These are phyloP conservation scores for Mnemiopsis leidyi DNA, from an alignment of 37 sponge, comb jelly and placozoan genomes.

Conservation along the genomic window DNA sequence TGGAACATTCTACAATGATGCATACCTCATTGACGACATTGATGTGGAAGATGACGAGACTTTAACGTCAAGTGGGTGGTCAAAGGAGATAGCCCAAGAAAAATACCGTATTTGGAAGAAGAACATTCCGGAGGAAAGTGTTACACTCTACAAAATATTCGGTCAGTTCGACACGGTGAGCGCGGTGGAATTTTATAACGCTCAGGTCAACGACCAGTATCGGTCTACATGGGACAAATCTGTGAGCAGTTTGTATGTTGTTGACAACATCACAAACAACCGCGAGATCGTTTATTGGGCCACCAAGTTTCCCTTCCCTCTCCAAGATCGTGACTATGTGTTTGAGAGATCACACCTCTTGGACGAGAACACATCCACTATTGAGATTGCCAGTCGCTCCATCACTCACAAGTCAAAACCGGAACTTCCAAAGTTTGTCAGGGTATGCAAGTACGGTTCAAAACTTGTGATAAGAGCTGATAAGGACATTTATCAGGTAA, in stretches of 20 bases:
- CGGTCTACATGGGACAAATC: conserved; percentile 16
- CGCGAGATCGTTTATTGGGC: conserved; percentile 53
- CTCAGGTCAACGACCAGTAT: conserved; percentile 57
- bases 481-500: conserved; percentile 20
- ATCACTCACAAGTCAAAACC: conserved; percentile 62
- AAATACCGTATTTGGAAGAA: conserved; percentile 36
- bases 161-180: conserved; percentile 33
- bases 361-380: not conserved
- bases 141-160: conserved; percentile 44
- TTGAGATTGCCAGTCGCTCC: conserved; percentile 20
- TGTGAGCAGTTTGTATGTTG: conserved; percentile 63
- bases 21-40: conserved; percentile 37
- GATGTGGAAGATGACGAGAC: not conserved
- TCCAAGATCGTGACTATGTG: conserved; percentile 52
- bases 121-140: not conserved
- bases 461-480: conserved; percentile 46
- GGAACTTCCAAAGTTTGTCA: not conserved
- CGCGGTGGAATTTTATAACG: conserved; percentile 61
- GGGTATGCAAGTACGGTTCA: conserved; percentile 35
- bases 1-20: conserved; percentile 58
- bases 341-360: conserved; percentile 34
- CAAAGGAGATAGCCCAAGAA: conserved; percentile 2
- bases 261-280: conserved; percentile 59
- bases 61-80: conserved; percentile 7
- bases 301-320: conserved; percentile 54